Conservation (phyloP, 2,797 vertebrate species). For the Brachyrhaphis roseni region DNA sequence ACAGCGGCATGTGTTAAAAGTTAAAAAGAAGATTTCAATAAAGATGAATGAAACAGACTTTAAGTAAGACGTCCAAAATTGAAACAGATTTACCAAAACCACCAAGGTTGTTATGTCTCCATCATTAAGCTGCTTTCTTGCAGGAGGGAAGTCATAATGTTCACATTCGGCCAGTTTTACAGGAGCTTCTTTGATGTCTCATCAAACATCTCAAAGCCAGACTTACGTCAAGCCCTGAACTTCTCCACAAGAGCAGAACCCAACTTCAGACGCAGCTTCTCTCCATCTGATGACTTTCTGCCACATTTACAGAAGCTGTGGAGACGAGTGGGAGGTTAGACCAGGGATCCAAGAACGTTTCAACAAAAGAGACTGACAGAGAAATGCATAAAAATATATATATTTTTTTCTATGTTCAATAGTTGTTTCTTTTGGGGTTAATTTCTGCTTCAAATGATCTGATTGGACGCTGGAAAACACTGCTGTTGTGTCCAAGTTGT, state of each 20-base stretch:
- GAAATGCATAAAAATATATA: too few relatives aligned
- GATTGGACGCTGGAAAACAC: too few relatives aligned
- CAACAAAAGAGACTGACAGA: too few relatives aligned
- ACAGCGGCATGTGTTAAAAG: constrained; percentile 22
- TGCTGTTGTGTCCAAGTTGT: too few relatives aligned
- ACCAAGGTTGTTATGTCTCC: constrained; percentile 24
- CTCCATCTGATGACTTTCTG: constrained; percentile 32
- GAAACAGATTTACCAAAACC: constrained; percentile 36
- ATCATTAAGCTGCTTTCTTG: constrained; percentile 29
- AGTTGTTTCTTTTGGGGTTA: too few relatives aligned
- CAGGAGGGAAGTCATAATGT: constrained; percentile 12
- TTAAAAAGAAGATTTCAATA: constrained; percentile 6
- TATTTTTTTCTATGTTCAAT: too few relatives aligned
- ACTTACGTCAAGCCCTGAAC: constrained; percentile 44
- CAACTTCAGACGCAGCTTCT: constrained; percentile 52
- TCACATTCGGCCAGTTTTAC: constrained; percentile 27
- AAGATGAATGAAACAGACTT: constrained; percentile 13
- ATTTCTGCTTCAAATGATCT: too few relatives aligned
- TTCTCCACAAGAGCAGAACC: constrained; percentile 54
- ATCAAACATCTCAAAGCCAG: constrained; percentile 46
- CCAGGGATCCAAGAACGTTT: too few relatives aligned
- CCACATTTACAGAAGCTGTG: constrained; percentile 33
- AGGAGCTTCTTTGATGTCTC: constrained; percentile 62
- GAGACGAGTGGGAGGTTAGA: constrained; percentile 1
- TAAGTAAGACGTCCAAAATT: constrained; percentile 16